Evolutionary conservation across 92 coral and sea anemone species (phyloP).

Genomic region (Siderastrea siderea): DNA sequence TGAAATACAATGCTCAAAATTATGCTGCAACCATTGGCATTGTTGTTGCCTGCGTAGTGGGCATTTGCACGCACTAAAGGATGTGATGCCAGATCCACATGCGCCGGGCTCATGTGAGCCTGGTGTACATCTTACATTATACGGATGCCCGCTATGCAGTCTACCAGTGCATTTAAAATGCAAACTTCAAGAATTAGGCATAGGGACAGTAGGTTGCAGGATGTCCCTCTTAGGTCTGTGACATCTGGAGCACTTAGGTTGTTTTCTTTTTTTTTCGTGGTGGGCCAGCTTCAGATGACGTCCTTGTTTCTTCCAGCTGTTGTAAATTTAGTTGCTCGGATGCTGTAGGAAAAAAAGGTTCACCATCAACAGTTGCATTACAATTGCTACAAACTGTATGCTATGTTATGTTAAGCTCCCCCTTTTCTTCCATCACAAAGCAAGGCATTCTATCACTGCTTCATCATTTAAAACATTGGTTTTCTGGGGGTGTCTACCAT

Average conservation of each 20-base stretch:
- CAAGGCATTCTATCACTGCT: too few relatives aligned
- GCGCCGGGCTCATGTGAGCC: too few relatives aligned
- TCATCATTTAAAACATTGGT: too few relatives aligned
- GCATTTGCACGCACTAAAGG: too few relatives aligned
- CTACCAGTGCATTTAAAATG: background rate
- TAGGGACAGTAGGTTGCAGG: background rate
- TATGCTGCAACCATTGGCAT: too few relatives aligned
- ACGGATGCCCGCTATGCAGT: background rate
- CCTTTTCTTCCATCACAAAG: too few relatives aligned
- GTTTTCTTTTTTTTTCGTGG: slow-evolving; percentile 25
- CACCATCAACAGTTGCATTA: background rate
- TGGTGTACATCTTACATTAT: too few relatives aligned
- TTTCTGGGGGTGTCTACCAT: too few relatives aligned
- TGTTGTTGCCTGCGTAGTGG: too few relatives aligned
- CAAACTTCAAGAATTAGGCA: background rate
- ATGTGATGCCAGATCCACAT: too few relatives aligned
- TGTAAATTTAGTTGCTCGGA: slow-evolving; percentile 31
- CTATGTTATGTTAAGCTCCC: background rate
- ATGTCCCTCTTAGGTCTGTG: slow-evolving; percentile 21
- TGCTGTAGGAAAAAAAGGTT: slow-evolving; percentile 31
- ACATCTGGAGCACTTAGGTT: slow-evolving; percentile 38
- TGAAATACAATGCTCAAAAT: too few relatives aligned
- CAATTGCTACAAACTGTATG: background rate
- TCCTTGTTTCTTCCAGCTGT: slow-evolving; percentile 13
- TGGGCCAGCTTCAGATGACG: slow-evolving; percentile 10